Evolutionary conservation across 1,140 invertebrate species (phyloP), one percentile per base, ranked within the genome.

Genomic region (Cydia fagiglandana): DNA sequence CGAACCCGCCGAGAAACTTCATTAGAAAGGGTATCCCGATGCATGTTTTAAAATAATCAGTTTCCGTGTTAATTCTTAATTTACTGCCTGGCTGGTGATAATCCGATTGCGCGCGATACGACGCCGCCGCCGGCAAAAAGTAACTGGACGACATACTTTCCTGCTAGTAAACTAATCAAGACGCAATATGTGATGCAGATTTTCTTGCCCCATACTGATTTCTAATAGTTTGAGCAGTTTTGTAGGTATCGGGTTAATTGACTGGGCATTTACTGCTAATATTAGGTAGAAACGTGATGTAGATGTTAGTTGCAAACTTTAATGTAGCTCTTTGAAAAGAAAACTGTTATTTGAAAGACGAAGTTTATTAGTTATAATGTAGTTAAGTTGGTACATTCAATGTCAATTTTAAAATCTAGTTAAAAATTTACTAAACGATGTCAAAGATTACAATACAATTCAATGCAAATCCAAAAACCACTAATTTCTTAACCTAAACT

Each of bases 31-130:
- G 81, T 88, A 84, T 85, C 81, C 78, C 80, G 80, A 86, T 83
- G 80, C 82, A 90, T 89, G 91, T 91, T 92, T 92, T 92, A 90
- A 91, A 92, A 92, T 92, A 86, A 91, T 89, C 87, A 87, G 81
- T 81, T 86, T 85, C 82, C 86, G 81, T 91, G 86, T 85, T 91
- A 92, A 92, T 91, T 92, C 87, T 90, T 91, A 88, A 92, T 92
- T 92, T 92, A 87, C 88, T 91, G 91, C 84, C 83, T 84, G 79
- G 89, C 80, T 91, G 75, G 34, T 34, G 80, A 81, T 87, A 90
- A 92, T 84, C 84, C 86, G 88, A 90, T 91, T 88, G 86, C 76
- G 75, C 76, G 78, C 81, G 83, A 81, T 81, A 76, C 74, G 66
- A 41, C 34, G 66, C 64, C 28, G 83, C 83, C 81, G 45, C 64